Evolutionary conservation across 1,140 invertebrate species (phyloP), one percentile per base, ranked within the genome.

Genomic region (Drosophila eugracilis): DNA sequence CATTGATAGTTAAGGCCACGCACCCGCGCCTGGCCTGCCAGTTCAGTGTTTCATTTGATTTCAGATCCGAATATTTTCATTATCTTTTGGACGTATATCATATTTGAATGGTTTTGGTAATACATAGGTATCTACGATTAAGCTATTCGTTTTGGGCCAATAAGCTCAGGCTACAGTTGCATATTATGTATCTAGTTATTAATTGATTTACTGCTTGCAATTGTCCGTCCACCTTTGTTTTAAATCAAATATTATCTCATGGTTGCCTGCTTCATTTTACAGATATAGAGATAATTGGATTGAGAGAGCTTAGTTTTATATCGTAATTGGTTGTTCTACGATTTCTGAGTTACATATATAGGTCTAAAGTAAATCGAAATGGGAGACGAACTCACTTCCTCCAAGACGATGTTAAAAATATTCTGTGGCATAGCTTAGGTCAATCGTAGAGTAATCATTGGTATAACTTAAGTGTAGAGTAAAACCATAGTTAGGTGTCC

Each of bases 401-500:
- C 28, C 15, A 60, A 67, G 28, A 52, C 34, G 42, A 12, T 60
- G 22, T 72, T 47, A 21, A 71, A 62, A 70, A 48, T 48, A 57
- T 41, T 26, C 28, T 26, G 42, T 49, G 39, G 34, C 28, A 9
- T 73, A 73, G 34, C 42, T 53, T 74, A 74, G 36, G 26, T 73
- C 45, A 58, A 73, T 72, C 34, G 49, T 73, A 84, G 45, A 49
- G 63, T 48, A 44, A 72, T 79, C 75, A 79, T 76, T 75, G 71
- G 75, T 53, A 85, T 79, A 81, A 19, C 81, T 85, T 86, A 86
- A 36, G 36, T 55, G 42, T 67, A 45, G 48, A 66, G 44, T 80
- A 67, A 84, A 81, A 81, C 45, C 57, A 44, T 86, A 77, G 81
- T 69, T 78, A 81, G 63, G 62, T 69, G 58, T 60, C 63, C 57